Evolutionary conservation across 1,140 invertebrate species (phyloP).

Genomic region (Cyrtorhinus lividipennis): DNA sequence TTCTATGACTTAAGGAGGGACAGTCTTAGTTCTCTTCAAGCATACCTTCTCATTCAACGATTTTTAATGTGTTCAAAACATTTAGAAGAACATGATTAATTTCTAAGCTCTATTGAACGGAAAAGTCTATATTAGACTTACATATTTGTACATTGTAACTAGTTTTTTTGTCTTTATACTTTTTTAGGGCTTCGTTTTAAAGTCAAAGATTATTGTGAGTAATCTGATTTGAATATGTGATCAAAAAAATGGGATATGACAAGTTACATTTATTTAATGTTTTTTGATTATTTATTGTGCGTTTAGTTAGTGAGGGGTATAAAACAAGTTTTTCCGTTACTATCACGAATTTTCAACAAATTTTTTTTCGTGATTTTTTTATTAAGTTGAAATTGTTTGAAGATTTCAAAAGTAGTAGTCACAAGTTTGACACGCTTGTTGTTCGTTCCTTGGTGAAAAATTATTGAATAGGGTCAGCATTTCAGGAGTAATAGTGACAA

Average conservation of each 20-base stretch:
- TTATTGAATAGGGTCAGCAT: background rate
- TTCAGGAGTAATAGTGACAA: background rate
- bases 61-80: constrained; percentile 16
- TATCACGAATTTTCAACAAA: too few species aligned
- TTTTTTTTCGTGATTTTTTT: background rate
- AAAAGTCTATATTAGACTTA: constrained; percentile 19
- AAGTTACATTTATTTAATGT: background rate
- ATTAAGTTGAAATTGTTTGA: too few species aligned
- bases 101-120: constrained; percentile 16
- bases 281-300: background rate
- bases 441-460: too few species aligned
- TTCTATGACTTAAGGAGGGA: constrained; percentile 16
- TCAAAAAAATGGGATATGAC: too few species aligned
- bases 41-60: constrained; percentile 15
- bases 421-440: too few species aligned
- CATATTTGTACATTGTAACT: constrained; percentile 14
- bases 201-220: too few species aligned
- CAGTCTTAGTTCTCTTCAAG: constrained; percentile 19
- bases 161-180: background rate
- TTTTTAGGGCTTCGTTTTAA: too few species aligned
- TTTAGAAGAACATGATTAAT: constrained; percentile 18
- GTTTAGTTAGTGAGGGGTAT: too few species aligned
- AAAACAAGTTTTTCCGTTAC: too few species aligned
- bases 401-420: too few species aligned
- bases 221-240: too few species aligned